phyloP scores from a whole-genome alignment of 1,140 invertebrate genomes.

The Drepana arcuata region DNA sequence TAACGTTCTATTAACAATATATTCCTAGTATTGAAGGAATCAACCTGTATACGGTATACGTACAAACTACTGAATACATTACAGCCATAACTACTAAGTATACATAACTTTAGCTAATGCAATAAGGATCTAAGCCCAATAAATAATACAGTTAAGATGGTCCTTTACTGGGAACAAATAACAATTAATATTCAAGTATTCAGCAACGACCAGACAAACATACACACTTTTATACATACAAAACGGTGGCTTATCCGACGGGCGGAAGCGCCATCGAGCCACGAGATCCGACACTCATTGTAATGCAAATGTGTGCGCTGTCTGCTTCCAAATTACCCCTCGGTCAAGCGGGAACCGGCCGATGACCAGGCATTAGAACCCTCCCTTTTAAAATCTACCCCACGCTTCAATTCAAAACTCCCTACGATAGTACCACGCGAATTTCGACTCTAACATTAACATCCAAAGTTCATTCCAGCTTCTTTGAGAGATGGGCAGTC shows the following conservation, averaged over 20 bases:
- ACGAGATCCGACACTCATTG: slow-evolving; percentile 55
- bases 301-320: slow-evolving; percentile 64
- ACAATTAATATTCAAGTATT: slow-evolving; percentile 37
- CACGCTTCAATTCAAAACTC: slow-evolving; percentile 14
- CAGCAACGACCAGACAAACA: slow-evolving; percentile 25
- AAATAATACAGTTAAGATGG: no score
- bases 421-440: slow-evolving; percentile 1
- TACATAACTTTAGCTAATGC: no score
- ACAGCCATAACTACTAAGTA: no score
- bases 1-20: no score
- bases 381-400: slow-evolving; percentile 55
- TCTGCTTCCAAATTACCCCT: slow-evolving; percentile 68
- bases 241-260: slow-evolving; percentile 40
- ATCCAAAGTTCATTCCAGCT: background rate
- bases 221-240: slow-evolving; percentile 34
- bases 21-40: no score
- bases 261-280: slow-evolving; percentile 41
- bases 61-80: no score
- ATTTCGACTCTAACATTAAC: background rate
- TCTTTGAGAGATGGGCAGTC: slow-evolving; percentile 15
- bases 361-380: slow-evolving; percentile 59
- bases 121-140: no score
- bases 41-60: no score
- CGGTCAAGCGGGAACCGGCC: slow-evolving; percentile 50
- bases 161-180: no score